Conservation (phyloP, 2,888 invertebrate species). For the Incurvaria masculella region DNA sequence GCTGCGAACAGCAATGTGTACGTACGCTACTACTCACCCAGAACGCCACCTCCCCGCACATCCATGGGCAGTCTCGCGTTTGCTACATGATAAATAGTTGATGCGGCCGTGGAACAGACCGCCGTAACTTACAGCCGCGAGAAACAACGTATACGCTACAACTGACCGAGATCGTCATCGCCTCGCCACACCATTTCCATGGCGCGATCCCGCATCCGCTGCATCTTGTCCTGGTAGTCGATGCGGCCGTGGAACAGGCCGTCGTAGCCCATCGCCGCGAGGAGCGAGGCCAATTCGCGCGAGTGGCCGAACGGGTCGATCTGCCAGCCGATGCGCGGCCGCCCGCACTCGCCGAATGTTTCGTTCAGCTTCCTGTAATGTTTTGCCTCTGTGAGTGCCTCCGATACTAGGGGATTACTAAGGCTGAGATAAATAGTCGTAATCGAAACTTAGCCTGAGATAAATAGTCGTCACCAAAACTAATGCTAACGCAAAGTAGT, state of each 20-base stretch:
- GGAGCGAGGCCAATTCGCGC: conserved; percentile 77
- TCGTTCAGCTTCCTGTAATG: conserved; percentile 59
- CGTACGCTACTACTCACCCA: conserved; percentile 52
- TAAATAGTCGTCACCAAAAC: no score
- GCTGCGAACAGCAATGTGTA: neutral
- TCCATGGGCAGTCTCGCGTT: conserved; percentile 62
- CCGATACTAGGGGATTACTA: no score
- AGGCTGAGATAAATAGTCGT: no score
- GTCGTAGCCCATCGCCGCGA: conserved; percentile 85
- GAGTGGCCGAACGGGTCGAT: conserved; percentile 88
- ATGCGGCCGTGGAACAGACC: no score
- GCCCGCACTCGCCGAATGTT: conserved; percentile 68
- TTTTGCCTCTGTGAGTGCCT: no score
- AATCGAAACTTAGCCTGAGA: no score
- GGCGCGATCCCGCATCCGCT: conserved; percentile 54
- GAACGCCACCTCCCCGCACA: conserved; percentile 72
- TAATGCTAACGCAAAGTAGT: no score
- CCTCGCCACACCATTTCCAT: conserved; percentile 86
- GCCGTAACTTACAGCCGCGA: no score
- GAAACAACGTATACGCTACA: neutral
- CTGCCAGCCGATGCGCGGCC: conserved; percentile 77
- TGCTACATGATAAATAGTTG: conserved; percentile 71
- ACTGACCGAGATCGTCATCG: conserved; percentile 65
- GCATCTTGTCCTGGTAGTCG: conserved; percentile 78
- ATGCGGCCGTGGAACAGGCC: conserved; percentile 83